These are phyloP conservation scores for Polyergus mexicanus DNA, from an alignment of 1,140 invertebrate genomes.

Conservation along the genomic window DNA sequence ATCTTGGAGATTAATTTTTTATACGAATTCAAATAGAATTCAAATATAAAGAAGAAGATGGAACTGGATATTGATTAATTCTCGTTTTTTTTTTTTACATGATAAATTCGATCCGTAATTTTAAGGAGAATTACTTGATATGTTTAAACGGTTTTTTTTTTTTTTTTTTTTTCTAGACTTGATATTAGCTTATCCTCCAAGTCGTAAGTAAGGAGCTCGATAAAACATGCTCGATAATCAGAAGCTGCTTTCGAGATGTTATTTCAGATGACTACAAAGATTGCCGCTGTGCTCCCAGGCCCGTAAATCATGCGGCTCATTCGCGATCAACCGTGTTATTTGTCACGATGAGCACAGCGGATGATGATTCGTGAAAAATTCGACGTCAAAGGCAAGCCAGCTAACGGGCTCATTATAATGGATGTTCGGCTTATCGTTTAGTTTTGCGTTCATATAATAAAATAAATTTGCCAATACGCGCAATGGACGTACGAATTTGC, in stretches of 20 bases:
- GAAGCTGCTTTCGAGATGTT: conserved; percentile 56
- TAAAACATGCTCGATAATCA: conserved; percentile 71
- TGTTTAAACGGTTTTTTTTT: conserved; percentile 24
- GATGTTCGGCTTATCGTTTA: conserved; percentile 61
- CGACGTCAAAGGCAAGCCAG: conserved; percentile 52
- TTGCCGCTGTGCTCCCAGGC: conserved; percentile 54
- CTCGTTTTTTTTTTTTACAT: neutral
- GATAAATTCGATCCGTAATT: conserved; percentile 14
- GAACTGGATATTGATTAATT: conserved; percentile 21
- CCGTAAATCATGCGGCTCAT: conserved; percentile 60
- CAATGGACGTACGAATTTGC: conserved; percentile 58
- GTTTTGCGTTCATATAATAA: conserved; percentile 48
- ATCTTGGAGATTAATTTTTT: conserved; percentile 34
- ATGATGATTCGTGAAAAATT: conserved; percentile 60
- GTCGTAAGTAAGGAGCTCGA: conserved; percentile 64
- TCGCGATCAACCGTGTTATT: conserved; percentile 61
- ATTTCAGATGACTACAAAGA: conserved; percentile 65
- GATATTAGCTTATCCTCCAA: conserved; percentile 67
- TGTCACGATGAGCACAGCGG: conserved; percentile 54
- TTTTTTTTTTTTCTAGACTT: conserved; percentile 30
- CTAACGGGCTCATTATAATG: conserved; percentile 60
- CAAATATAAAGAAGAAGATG: neutral
- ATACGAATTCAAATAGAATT: neutral
- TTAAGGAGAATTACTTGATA: conserved; percentile 12
- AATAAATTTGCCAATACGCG: conserved; percentile 59